phyloP scores from a whole-genome alignment of 1,140 invertebrate genomes.

The Heliconius congener region DNA sequence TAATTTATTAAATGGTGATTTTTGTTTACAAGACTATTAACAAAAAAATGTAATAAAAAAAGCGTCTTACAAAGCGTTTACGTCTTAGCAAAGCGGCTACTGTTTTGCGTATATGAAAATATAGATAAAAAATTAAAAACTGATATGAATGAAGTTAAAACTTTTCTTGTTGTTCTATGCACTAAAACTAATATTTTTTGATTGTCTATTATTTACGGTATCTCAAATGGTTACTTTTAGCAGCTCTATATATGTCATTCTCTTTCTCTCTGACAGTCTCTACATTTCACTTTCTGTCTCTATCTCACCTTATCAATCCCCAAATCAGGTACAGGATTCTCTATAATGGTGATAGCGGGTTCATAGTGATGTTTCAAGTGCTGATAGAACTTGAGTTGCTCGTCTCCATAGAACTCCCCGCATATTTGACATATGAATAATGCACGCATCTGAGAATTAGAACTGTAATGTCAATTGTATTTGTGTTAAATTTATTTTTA shows the following conservation, averaged over 20 bases:
- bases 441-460: constrained; percentile 62
- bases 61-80: no score
- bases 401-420: constrained; percentile 78
- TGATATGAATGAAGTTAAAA: background rate
- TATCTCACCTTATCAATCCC: constrained; percentile 65
- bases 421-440: constrained; percentile 75
- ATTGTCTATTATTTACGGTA: no score
- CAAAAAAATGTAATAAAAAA: no score
- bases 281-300: background rate
- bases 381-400: constrained; percentile 90
- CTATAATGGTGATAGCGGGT: constrained; percentile 70
- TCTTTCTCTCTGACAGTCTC: background rate
- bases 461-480: constrained; percentile 10
- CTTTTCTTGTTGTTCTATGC: no score
- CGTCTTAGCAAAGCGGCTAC: no score
- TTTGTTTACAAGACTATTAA: no score
- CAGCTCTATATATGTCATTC: no score
- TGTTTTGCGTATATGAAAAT: no score
- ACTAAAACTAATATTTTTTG: no score
- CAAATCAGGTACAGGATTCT: constrained; percentile 66
- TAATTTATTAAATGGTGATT: no score
- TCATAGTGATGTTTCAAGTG: constrained; percentile 91
- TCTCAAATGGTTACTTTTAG: no score
- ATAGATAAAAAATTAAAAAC: no score
- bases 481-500: background rate